phyloP scores from a whole-genome alignment of 1,140 invertebrate species.

The Globodera rostochiensis region DNA sequence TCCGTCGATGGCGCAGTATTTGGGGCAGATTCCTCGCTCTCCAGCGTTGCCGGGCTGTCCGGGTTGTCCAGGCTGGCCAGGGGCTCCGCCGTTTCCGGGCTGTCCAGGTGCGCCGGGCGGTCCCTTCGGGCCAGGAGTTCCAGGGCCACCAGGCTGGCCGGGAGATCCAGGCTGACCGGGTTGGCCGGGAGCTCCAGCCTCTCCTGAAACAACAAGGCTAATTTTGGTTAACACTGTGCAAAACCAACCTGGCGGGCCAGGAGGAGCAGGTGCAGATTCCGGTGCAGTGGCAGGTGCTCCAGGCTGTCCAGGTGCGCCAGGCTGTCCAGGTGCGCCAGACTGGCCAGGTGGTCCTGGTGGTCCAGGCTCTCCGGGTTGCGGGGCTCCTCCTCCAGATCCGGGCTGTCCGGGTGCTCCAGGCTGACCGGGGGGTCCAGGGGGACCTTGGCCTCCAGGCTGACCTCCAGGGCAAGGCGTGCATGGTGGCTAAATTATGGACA shows the following conservation, averaged over 20 bases:
- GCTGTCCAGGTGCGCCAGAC: conserved; percentile 19
- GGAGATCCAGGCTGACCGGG: conserved; percentile 36
- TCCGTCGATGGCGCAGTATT: conserved; percentile 53
- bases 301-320: conserved; percentile 49
- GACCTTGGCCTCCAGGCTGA: conserved; percentile 13
- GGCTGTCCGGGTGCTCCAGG: conserved; percentile 48
- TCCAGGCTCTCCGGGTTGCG: conserved; percentile 20
- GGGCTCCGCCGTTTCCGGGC: conserved; percentile 47
- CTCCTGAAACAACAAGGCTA: conserved; percentile 27
- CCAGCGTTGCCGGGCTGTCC: conserved; percentile 43
- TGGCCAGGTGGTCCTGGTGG: neutral
- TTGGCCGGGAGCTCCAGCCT: conserved; percentile 39
- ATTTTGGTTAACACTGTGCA: neutral
- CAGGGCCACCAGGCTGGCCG: conserved; percentile 30
- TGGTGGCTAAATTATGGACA: conserved; percentile 34
- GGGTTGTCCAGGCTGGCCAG: conserved; percentile 44
- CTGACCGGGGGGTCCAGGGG: conserved; percentile 20
- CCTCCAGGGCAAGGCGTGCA: conserved; percentile 43
- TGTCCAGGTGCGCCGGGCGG: conserved; percentile 40
- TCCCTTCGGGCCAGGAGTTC: conserved; percentile 43
- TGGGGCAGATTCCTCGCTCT: conserved; percentile 61
- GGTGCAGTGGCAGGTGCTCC: conserved; percentile 49
- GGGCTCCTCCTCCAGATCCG: conserved; percentile 50
- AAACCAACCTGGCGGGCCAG: conserved; percentile 26
- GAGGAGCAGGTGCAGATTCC: conserved; percentile 28